Percentiles rank a stretch among this genome's conserved stretches.
phyloP scores from a whole-genome alignment of 2,797 vertebrate species.

The Betta splendens region DNA sequence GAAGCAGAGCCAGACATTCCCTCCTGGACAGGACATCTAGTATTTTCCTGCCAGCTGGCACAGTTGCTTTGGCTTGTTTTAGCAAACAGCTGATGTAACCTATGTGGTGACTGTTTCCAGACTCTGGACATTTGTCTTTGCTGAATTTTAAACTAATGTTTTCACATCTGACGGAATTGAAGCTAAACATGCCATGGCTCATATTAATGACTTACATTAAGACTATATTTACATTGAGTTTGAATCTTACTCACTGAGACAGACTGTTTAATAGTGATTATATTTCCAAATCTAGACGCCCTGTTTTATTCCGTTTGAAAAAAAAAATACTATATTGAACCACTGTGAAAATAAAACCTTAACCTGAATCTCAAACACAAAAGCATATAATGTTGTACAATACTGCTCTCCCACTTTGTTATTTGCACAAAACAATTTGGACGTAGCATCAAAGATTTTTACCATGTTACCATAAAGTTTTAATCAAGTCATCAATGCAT shows the following conservation, averaged over 20 bases:
- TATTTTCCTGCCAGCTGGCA: conserved; percentile 54
- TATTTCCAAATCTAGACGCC: not conserved
- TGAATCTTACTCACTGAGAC: too few relatives aligned
- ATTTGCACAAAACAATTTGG: too few relatives aligned
- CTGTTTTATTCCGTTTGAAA: not conserved
- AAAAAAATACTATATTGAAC: not conserved
- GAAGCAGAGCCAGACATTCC: conserved; percentile 23
- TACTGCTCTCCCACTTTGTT: too few relatives aligned
- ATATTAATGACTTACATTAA: not conserved
- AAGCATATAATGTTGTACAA: not conserved
- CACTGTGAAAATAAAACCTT: not conserved
- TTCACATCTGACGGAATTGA: not conserved
- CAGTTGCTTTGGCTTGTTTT: conserved; percentile 11
- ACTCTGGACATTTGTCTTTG: conserved; percentile 42
- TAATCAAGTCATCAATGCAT: not conserved
- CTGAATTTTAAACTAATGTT: conserved; percentile 17
- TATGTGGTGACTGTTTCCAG: conserved; percentile 3
- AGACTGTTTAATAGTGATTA: not conserved
- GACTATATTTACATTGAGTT: not conserved
- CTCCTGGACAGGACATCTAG: conserved; percentile 8
- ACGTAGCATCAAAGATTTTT: too few relatives aligned
- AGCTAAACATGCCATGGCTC: not conserved
- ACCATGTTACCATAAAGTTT: not conserved
- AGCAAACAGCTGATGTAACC: conserved; percentile 36
- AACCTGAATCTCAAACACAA: not conserved